A percentile compares a stretch with the other conserved stretches of the same genome.
Evolutionary conservation across 2,888 invertebrate genomes (phyloP).

Genomic region (Drosophila kuntzei): DNA sequence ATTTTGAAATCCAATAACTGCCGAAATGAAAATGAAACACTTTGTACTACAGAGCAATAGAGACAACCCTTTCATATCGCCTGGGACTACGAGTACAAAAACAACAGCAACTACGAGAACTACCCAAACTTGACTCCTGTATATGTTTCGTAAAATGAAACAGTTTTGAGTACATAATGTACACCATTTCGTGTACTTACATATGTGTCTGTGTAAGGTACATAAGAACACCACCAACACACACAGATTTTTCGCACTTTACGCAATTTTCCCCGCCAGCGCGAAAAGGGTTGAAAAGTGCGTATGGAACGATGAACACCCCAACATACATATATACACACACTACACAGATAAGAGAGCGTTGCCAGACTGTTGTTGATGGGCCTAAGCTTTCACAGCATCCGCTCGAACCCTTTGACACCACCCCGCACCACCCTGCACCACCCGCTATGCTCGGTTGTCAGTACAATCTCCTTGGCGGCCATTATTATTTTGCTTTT

Average conservation of each 20-base stretch:
- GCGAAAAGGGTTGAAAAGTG: conserved; percentile 79
- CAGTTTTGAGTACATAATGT: conserved; percentile 72
- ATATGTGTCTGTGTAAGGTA: conserved; percentile 31
- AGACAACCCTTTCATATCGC: conserved; percentile 67
- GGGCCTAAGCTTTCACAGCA: conserved; percentile 48
- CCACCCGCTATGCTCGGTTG: conserved; percentile 1
- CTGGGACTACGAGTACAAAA: conserved; percentile 34
- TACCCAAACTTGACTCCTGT: conserved; percentile 38
- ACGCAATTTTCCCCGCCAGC: conserved; percentile 78
- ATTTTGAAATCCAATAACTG: conserved; percentile 82
- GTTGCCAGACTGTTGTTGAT: conserved; percentile 70
- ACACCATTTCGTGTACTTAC: conserved; percentile 41
- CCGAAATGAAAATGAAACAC: conserved; percentile 59
- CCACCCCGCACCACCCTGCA: neutral
- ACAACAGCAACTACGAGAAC: conserved; percentile 14
- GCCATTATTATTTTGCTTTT: conserved; percentile 76
- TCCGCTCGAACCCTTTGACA: conserved; percentile 52
- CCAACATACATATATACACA: conserved; percentile 42
- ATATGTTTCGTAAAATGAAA: conserved; percentile 63
- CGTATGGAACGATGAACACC: conserved; percentile 62
- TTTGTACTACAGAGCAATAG: conserved; percentile 17
- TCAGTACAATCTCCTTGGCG: conserved; percentile 51
- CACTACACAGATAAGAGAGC: conserved; percentile 46
- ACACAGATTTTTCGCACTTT: conserved; percentile 70
- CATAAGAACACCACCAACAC: conserved; percentile 47